Percentiles rank a stretch among this genome's conserved stretches.
Evolutionary conservation across 2,888 invertebrate genomes (phyloP).

Genomic region (Stegophylla sp.): DNA sequence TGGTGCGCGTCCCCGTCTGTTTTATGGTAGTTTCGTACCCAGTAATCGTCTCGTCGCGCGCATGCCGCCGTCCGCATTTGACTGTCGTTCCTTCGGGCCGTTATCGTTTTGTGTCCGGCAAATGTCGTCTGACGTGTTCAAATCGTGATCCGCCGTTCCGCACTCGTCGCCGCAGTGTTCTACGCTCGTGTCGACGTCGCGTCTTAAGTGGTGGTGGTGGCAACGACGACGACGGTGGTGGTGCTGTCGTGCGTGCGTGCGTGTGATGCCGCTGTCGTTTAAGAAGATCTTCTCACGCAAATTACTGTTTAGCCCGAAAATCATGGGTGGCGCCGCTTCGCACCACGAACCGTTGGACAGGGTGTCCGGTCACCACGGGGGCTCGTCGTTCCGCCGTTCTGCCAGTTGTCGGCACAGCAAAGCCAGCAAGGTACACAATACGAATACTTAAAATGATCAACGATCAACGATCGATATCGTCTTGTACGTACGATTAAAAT

Average conservation of each 20-base stretch:
- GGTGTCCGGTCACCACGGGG: slow-evolving; percentile 53
- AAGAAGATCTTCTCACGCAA: slow-evolving; percentile 54
- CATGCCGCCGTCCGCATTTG: not conserved
- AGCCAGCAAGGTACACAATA: slow-evolving; percentile 55
- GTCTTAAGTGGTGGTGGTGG: too few relatives aligned
- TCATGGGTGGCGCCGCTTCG: slow-evolving; percentile 62
- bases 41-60: too few relatives aligned
- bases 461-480: not conserved
- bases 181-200: too few relatives aligned
- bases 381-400: slow-evolving; percentile 62
- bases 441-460: not conserved
- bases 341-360: slow-evolving; percentile 62
- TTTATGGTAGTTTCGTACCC: too few relatives aligned
- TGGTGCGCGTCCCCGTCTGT: not conserved
- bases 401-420: slow-evolving; percentile 61
- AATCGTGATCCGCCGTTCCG: slow-evolving; percentile 18
- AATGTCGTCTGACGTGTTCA: slow-evolving; percentile 52
- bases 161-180: not conserved
- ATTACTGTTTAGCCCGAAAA: slow-evolving; percentile 54
- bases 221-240: not conserved
- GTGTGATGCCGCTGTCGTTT: slow-evolving; percentile 54
- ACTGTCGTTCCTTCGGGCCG: too few relatives aligned
- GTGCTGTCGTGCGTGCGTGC: not conserved
- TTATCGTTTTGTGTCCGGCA: not conserved
- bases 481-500: too few relatives aligned